A percentile compares a stretch with the other conserved stretches of the same genome.
Evolutionary conservation across 2,113 vertebrate genomes (phyloP).

Genomic region (Halcyon malimbica): DNA sequence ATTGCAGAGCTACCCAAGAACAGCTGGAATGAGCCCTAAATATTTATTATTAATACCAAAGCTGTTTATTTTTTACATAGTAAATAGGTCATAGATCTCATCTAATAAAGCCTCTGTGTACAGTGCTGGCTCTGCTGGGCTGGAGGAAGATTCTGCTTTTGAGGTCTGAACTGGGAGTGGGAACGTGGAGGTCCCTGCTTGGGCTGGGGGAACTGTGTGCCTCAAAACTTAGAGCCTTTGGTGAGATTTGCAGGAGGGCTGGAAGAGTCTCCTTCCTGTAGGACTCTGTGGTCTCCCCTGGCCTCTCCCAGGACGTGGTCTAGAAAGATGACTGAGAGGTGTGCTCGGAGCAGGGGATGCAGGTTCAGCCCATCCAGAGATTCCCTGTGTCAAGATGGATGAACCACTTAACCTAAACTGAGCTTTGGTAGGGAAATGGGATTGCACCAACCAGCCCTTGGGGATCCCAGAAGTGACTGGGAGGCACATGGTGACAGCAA

Average conservation of each 20-base stretch:
- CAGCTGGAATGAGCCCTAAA: conserved; percentile 32
- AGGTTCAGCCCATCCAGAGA: neutral
- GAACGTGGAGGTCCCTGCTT: neutral
- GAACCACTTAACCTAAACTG: neutral
- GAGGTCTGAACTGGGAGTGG: neutral
- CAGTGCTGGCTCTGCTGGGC: neutral
- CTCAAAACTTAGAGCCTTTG: neutral
- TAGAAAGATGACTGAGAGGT: neutral
- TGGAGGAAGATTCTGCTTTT: neutral
- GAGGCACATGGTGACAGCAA: neutral
- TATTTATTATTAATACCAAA: conserved; percentile 68
- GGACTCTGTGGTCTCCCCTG: neutral
- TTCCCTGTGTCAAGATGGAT: conserved; percentile 13
- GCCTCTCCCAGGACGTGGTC: neutral
- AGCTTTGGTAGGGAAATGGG: neutral
- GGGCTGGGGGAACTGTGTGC: neutral
- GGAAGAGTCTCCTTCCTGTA: neutral
- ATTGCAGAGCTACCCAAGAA: neutral
- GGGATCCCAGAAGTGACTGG: neutral
- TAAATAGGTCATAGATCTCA: conserved; percentile 60
- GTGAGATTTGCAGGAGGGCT: neutral
- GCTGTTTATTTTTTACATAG: conserved; percentile 52
- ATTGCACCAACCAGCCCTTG: neutral
- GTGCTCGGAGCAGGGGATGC: neutral
- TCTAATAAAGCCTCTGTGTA: neutral